Conservation (phyloP, 2,888 invertebrate genomes). For the Coronaproctus castanopsis region DNA sequence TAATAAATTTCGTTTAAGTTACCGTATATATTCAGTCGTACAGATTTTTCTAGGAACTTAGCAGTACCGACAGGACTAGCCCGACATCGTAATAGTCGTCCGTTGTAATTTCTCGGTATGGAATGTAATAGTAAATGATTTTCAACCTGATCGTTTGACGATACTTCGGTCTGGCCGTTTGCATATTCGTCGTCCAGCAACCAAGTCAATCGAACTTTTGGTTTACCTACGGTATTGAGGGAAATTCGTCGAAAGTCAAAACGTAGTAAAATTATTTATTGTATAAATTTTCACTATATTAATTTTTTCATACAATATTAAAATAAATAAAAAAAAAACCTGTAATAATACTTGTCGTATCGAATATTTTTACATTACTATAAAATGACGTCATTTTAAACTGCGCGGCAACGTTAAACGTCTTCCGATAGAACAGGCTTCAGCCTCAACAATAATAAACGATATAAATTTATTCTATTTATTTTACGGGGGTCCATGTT, state of each 20-base stretch:
- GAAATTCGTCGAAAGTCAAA: slow-evolving; percentile 1
- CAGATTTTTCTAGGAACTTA: slow-evolving; percentile 45
- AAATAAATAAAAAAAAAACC: slow-evolving; percentile 6
- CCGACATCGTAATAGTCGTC: slow-evolving; percentile 53
- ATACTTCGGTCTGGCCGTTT: slow-evolving; percentile 43
- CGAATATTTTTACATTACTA: too few relatives aligned
- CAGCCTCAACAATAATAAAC: too few relatives aligned
- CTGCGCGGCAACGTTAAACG: too few relatives aligned
- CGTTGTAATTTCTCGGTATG: slow-evolving; percentile 48
- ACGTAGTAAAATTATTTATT: slow-evolving; percentile 3
- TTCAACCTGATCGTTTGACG: slow-evolving; percentile 34
- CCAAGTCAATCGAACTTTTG: slow-evolving; percentile 63
- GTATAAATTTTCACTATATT: neutral
- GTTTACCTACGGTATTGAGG: slow-evolving; percentile 39
- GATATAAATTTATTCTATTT: too few relatives aligned
- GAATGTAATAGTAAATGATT: slow-evolving; percentile 55
- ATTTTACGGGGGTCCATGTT: too few relatives aligned
- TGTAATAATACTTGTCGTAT: too few relatives aligned
- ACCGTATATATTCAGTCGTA: slow-evolving; percentile 52
- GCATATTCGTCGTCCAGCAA: slow-evolving; percentile 54
- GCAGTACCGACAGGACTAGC: slow-evolving; percentile 53
- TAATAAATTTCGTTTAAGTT: too few relatives aligned
- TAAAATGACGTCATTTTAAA: too few relatives aligned
- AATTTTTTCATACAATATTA: neutral
- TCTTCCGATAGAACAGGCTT: too few relatives aligned